Conservation (phyloP, 1,140 invertebrate genomes). For the Meloidogyne hapla region DNA sequence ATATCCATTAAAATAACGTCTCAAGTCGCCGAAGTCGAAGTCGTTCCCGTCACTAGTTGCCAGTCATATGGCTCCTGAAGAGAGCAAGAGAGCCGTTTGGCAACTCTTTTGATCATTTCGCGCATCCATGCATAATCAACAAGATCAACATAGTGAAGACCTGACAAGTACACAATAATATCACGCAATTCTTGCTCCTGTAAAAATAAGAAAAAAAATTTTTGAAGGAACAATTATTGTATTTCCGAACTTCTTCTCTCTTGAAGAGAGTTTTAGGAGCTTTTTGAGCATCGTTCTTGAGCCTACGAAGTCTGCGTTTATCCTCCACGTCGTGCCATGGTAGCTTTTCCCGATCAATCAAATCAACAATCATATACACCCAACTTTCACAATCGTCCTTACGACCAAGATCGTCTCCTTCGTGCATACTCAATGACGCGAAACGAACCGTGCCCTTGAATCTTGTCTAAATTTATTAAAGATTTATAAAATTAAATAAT, state of each 20-base stretch:
- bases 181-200: not conserved
- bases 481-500: not conserved
- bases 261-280: not conserved
- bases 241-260: not conserved
- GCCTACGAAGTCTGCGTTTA: not conserved
- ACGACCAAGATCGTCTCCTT: not conserved
- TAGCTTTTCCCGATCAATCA: not conserved
- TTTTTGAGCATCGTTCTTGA: not conserved
- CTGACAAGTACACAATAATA: not conserved
- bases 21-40: not conserved
- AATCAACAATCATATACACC: slow-evolving; percentile 19
- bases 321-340: not conserved
- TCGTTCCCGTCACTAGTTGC: not conserved
- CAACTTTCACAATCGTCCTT: slow-evolving; percentile 20
- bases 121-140: not conserved
- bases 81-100: not conserved
- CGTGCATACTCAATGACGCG: slow-evolving; percentile 12
- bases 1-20: not conserved
- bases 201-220: not conserved
- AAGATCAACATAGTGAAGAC: not conserved
- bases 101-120: not conserved
- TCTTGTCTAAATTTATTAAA: not conserved
- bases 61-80: not conserved
- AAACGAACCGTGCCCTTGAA: slow-evolving; percentile 28
- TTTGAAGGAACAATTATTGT: not conserved